phyloP scores from a whole-genome alignment of 2,888 invertebrate genomes.

The Seladonia tumulorum region DNA sequence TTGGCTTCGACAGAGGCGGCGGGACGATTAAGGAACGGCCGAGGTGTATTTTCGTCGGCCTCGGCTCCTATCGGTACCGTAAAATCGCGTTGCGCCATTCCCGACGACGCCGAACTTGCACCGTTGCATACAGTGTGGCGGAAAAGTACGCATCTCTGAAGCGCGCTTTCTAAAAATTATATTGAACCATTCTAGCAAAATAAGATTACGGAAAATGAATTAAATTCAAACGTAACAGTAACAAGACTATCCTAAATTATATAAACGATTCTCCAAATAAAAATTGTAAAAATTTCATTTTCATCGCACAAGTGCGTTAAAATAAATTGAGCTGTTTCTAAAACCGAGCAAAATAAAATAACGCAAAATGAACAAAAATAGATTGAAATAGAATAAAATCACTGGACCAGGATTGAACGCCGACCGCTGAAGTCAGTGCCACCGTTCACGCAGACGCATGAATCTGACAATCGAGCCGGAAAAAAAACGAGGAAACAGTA shows the following conservation, averaged over 20 bases:
- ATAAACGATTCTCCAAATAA: neutral
- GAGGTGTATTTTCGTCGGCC: constrained; percentile 62
- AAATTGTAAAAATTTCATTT: neutral
- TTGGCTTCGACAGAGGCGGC: constrained; percentile 43
- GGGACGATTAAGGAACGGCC: constrained; percentile 48
- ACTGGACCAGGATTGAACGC: neutral
- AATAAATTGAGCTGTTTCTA: too few species aligned
- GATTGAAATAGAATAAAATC: neutral
- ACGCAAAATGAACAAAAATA: neutral
- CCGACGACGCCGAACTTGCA: constrained; percentile 28
- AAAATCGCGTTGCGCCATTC: constrained; percentile 58
- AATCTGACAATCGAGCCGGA: neutral
- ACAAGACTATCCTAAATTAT: neutral
- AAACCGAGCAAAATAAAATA: neutral
- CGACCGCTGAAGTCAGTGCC: too few species aligned
- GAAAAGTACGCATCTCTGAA: neutral
- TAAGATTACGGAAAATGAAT: neutral
- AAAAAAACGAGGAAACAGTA: neutral
- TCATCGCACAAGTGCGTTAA: too few species aligned
- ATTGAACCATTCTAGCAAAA: neutral
- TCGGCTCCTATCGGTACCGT: constrained; percentile 45
- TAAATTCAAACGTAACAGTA: neutral
- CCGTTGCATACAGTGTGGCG: neutral
- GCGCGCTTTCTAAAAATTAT: neutral
- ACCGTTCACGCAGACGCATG: neutral